Evolutionary conservation across 2,888 invertebrate genomes (phyloP).

Genomic region (Rhopalosiphum nymphaeae): DNA sequence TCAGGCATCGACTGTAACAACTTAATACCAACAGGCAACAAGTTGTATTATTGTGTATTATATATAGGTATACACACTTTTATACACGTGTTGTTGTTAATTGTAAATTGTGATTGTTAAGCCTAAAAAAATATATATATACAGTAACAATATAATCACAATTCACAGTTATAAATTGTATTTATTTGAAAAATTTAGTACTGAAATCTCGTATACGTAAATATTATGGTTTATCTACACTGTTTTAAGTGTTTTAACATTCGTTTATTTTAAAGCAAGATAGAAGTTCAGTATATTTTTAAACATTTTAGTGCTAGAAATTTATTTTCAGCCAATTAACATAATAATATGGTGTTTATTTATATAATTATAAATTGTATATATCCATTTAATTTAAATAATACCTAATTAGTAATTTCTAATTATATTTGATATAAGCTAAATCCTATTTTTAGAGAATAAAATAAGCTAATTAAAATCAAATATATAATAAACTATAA

Average conservation of each 20-base stretch:
- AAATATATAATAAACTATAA: no score
- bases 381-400: no score
- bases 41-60: no score
- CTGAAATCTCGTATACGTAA: no score
- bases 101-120: background rate
- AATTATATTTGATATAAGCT: no score
- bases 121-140: background rate
- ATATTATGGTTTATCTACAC: no score
- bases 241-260: background rate
- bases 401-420: background rate
- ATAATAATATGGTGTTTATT: background rate
- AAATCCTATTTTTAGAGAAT: no score
- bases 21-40: no score
- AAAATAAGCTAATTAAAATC: no score
- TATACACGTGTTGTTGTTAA: background rate
- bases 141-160: background rate
- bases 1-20: no score
- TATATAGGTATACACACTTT: no score
- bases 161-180: background rate
- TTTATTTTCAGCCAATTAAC: background rate
- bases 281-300: constrained; percentile 34
- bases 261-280: constrained; percentile 1
- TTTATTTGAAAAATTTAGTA: background rate
- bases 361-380: background rate
- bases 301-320: constrained; percentile 18